Evolutionary conservation across 2,797 vertebrate species (phyloP).

Genomic region (Etheostoma perlongum): DNA sequence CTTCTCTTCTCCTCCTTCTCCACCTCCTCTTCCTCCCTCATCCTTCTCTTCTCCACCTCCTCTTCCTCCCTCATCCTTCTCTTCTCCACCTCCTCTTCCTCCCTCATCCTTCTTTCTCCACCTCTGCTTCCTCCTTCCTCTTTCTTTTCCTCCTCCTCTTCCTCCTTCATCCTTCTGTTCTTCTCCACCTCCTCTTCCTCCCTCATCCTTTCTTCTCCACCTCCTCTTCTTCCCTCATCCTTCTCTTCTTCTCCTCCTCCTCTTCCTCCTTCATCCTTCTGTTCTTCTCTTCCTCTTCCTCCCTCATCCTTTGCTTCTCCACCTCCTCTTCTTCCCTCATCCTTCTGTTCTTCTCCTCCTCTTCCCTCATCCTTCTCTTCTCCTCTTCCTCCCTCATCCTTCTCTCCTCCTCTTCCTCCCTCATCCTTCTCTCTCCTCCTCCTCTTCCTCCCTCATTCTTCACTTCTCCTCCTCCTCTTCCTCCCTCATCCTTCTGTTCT

Average conservation of each 20-base stretch:
- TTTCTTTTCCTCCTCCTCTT: not conserved
- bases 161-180: not conserved
- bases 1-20: not conserved
- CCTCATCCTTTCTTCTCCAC: not conserved
- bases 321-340: slow-evolving; percentile 3
- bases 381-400: too few species aligned
- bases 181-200: slow-evolving; percentile 22
- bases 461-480: too few species aligned
- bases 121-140: not conserved
- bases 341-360: not conserved
- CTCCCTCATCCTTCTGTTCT: too few species aligned
- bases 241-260: not conserved
- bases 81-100: slow-evolving; percentile 29
- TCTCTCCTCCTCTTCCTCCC: too few species aligned
- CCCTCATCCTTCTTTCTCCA: not conserved
- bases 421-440: too few species aligned
- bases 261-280: slow-evolving; percentile 16
- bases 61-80: not conserved
- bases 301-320: slow-evolving; percentile 5
- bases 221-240: slow-evolving; percentile 27
- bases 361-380: not conserved
- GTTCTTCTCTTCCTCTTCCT: not conserved
- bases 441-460: too few species aligned
- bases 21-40: slow-evolving; percentile 43
- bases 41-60: slow-evolving; percentile 78